Evolutionary conservation across 1,140 invertebrate species (phyloP).

Genomic region (Lordiphosa collinella): DNA sequence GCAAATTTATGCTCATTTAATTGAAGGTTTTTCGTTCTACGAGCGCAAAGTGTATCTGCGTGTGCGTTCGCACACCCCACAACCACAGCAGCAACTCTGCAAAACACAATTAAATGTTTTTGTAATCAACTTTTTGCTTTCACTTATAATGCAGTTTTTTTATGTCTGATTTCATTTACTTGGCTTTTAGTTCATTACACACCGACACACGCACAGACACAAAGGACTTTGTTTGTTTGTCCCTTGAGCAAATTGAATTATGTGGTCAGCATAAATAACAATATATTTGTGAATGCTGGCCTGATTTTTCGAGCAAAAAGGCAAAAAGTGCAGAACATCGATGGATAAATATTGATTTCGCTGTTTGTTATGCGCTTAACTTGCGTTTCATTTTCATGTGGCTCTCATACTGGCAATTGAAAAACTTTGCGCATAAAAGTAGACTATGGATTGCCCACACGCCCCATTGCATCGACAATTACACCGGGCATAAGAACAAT

Average conservation of each 20-base stretch:
- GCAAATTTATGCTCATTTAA: constrained; percentile 47
- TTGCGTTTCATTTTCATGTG: constrained; percentile 9
- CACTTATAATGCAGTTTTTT: constrained; percentile 38
- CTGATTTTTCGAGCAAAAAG: constrained; percentile 19
- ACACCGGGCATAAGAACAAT: not conserved
- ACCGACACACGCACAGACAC: not conserved
- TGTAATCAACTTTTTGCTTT: constrained; percentile 32
- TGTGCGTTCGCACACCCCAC: not conserved
- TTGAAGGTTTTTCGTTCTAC: constrained; percentile 15
- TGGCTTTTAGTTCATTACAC: constrained; percentile 51
- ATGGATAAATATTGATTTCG: constrained; percentile 27
- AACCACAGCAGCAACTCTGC: not conserved
- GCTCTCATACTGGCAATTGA: constrained; percentile 29
- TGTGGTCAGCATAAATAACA: constrained; percentile 17
- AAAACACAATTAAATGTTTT: constrained; percentile 25
- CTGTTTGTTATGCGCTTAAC: constrained; percentile 36
- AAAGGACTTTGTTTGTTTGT: constrained; percentile 18
- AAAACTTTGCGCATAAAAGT: constrained; percentile 42
- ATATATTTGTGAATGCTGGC: constrained; percentile 21
- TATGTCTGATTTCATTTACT: constrained; percentile 21
- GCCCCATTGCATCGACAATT: constrained; percentile 36
- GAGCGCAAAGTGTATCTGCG: not conserved
- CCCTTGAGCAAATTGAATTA: constrained; percentile 31
- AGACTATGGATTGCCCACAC: constrained; percentile 45
- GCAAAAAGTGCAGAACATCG: constrained; percentile 1